Evolutionary conservation across 1,140 invertebrate genomes (phyloP).

Genomic region (Atta texana): DNA sequence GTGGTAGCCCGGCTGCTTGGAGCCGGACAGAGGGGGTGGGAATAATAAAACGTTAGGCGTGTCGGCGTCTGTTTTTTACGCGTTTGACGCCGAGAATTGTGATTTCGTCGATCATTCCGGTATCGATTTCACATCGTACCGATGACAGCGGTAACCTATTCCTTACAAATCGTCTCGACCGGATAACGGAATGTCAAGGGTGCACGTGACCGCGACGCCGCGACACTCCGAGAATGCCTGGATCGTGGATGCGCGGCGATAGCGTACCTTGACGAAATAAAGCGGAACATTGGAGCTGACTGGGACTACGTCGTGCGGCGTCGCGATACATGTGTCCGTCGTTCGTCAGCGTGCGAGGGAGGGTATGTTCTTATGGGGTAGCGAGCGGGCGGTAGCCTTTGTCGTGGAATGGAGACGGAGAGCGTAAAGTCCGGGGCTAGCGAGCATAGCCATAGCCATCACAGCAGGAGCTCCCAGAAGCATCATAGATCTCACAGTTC

Average conservation of each 20-base stretch:
- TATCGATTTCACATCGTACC: background rate
- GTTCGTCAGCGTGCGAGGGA: constrained; percentile 47
- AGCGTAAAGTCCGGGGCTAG: constrained; percentile 85
- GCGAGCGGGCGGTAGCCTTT: constrained; percentile 79
- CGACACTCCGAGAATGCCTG: background rate
- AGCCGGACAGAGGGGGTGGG: constrained; percentile 71
- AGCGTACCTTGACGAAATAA: background rate
- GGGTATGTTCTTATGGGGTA: constrained; percentile 80
- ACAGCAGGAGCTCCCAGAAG: constrained; percentile 81
- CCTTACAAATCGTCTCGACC: background rate
- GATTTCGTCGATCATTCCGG: background rate
- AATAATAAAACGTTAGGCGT: constrained; percentile 81
- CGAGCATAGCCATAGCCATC: constrained; percentile 85
- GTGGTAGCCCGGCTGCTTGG: constrained; percentile 56
- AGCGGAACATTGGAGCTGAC: background rate
- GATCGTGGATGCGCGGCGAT: constrained; percentile 4
- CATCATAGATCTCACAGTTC: constrained; percentile 83
- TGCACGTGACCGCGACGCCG: background rate
- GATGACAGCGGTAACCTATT: background rate
- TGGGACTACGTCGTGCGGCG: background rate
- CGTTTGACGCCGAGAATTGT: background rate
- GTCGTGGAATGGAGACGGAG: constrained; percentile 86
- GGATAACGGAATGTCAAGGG: constrained; percentile 49
- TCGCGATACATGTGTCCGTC: constrained; percentile 62
- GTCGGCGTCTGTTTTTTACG: constrained; percentile 79